Conservation (phyloP, 1,140 invertebrate genomes). For the Nasonia giraulti region DNA sequence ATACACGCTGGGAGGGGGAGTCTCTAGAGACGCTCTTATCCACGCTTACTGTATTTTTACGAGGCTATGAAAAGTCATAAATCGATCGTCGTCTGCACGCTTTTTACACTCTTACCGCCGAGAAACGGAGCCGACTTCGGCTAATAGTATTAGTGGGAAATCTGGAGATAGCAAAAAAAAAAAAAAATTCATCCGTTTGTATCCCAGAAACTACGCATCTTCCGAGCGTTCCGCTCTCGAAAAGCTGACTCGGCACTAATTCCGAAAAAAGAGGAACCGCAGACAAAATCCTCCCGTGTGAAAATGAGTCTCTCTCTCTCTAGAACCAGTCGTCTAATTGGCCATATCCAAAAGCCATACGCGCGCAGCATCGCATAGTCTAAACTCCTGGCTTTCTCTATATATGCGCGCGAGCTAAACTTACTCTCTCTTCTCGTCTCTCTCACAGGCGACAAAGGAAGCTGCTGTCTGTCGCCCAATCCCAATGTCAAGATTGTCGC, state of each 20-base stretch:
- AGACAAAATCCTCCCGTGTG: too few relatives aligned
- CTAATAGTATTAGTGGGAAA: too few relatives aligned
- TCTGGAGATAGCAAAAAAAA: neutral
- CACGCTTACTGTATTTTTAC: neutral
- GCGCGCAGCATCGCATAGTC: too few relatives aligned
- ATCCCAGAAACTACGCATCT: too few relatives aligned
- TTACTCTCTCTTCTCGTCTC: neutral
- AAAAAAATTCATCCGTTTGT: too few relatives aligned
- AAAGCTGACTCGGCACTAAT: too few relatives aligned
- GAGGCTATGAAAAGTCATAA: neutral
- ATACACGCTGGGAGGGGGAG: neutral
- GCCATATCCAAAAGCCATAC: too few relatives aligned
- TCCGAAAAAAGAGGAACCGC: too few relatives aligned
- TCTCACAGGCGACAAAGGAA: conserved; percentile 14
- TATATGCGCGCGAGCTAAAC: neutral
- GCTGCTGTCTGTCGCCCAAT: neutral
- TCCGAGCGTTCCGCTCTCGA: too few relatives aligned
- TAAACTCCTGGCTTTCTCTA: neutral
- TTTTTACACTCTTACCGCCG: neutral
- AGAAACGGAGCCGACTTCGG: neutral
- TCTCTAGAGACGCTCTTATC: neutral
- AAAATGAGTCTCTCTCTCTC: too few relatives aligned
- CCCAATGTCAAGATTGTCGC: conserved; percentile 63
- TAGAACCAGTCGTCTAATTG: too few relatives aligned
- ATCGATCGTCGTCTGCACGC: neutral